Percentiles rank a stretch among this genome's conserved stretches.
These are phyloP conservation scores for Lutjanus campechanus DNA, from an alignment of 2,797 vertebrate species.

Conservation along the genomic window DNA sequence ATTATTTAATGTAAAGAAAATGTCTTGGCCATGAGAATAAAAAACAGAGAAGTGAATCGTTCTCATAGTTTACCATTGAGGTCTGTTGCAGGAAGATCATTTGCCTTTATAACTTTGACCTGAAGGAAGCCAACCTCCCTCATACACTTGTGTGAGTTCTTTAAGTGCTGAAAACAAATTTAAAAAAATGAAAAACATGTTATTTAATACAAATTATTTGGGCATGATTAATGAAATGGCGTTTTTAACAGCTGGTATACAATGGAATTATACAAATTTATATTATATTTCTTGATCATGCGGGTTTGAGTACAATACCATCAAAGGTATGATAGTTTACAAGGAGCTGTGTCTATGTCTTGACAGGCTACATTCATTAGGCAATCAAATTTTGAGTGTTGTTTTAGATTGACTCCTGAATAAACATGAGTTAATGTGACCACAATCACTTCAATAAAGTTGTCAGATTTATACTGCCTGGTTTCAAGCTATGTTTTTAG, in stretches of 20 bases:
- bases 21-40: background rate
- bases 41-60: conserved; percentile 6
- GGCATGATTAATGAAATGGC: background rate
- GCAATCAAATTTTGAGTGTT: no score
- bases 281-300: no score
- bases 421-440: no score
- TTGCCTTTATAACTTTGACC: conserved; percentile 94
- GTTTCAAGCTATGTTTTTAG: no score
- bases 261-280: background rate
- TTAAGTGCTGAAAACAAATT: conserved; percentile 84
- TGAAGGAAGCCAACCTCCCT: conserved; percentile 94
- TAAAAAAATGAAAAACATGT: no score
- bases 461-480: no score
- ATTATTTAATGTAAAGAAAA: conserved; percentile 15
- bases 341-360: background rate
- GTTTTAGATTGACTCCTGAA: no score
- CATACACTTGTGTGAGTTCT: conserved; percentile 87
- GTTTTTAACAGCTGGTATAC: background rate
- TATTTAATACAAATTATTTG: background rate
- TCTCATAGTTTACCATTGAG: conserved; percentile 89
- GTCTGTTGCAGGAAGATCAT: conserved; percentile 92
- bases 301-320: no score
- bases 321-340: no score
- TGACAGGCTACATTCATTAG: no score
- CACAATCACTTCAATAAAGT: no score